Percentiles rank a stretch among this genome's conserved stretches.
Conservation (phyloP, 2,888 invertebrate species). For the Sycophila texana region DNA sequence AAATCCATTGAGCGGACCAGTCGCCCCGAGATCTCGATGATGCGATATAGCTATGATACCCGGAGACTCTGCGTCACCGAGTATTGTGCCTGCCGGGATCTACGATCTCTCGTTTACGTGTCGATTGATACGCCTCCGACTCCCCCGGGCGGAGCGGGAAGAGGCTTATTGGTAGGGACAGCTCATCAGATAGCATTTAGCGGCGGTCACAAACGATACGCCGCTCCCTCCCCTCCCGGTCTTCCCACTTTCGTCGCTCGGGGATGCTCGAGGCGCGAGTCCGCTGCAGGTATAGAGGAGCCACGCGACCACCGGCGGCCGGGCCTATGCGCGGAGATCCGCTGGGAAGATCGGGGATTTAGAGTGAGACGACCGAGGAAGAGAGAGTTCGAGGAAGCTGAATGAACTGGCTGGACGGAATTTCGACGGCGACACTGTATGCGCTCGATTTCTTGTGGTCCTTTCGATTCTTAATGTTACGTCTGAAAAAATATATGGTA, state of each 20-base stretch:
- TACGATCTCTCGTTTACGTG: slow-evolving; percentile 33
- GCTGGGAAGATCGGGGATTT: not conserved
- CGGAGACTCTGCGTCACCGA: not conserved
- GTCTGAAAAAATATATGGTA: too few relatives aligned
- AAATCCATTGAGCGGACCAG: not conserved
- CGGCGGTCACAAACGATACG: slow-evolving; percentile 53
- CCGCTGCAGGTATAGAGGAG: slow-evolving; percentile 63
- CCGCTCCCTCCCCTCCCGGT: not conserved
- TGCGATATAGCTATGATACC: not conserved
- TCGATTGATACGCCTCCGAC: slow-evolving; percentile 19
- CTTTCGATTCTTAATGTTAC: not conserved
- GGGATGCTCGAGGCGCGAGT: slow-evolving; percentile 13
- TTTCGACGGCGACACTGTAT: not conserved
- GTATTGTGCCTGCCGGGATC: not conserved
- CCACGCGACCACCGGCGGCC: slow-evolving; percentile 70
- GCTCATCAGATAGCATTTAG: slow-evolving; percentile 73
- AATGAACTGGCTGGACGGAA: not conserved
- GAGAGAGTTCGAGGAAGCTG: slow-evolving; percentile 5
- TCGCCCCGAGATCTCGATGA: not conserved
- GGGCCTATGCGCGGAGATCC: not conserved
- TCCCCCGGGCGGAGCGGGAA: slow-evolving; percentile 7
- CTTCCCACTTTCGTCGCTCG: not conserved
- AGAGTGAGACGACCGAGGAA: not conserved
- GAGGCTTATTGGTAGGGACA: slow-evolving; percentile 67
- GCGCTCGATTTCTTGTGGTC: not conserved